A percentile compares a stretch with the other conserved stretches of the same genome.
Conservation (phyloP, 2,797 vertebrate genomes). For the Thaleichthys pacificus region DNA sequence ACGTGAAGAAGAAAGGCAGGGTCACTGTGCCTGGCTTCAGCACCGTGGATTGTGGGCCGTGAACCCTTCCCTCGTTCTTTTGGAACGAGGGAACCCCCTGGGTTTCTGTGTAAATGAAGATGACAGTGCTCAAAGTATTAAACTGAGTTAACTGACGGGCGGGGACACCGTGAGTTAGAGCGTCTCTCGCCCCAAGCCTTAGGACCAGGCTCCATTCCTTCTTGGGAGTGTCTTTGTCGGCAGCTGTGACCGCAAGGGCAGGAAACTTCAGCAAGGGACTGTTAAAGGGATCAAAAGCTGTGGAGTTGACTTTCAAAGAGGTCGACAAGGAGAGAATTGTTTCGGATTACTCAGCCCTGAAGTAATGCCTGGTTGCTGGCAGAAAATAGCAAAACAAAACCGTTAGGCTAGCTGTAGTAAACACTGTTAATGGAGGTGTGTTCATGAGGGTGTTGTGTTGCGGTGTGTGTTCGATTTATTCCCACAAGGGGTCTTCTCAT, state of each 20-base stretch:
- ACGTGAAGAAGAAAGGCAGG: slow-evolving; percentile 79
- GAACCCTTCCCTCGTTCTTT: not conserved
- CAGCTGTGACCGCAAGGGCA: not conserved
- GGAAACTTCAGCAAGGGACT: not conserved
- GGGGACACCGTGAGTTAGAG: no score
- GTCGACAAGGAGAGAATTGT: not conserved
- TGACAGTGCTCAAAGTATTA: no score
- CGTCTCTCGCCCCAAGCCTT: not conserved
- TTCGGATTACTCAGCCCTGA: not conserved
- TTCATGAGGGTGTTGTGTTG: not conserved
- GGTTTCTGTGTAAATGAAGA: no score
- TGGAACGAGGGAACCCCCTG: no score
- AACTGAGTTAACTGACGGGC: not conserved
- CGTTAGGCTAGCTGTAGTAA: not conserved
- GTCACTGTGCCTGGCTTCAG: slow-evolving; percentile 80
- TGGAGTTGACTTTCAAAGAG: not conserved
- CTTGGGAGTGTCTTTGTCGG: not conserved
- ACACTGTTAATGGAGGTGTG: not conserved
- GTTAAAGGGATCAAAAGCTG: not conserved
- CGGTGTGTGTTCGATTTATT: not conserved
- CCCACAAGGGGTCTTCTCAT: not conserved
- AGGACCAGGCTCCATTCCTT: not conserved
- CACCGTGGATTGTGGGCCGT: slow-evolving; percentile 63
- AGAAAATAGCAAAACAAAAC: not conserved
- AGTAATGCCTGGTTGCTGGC: not conserved